Evolutionary conservation across 2,113 vertebrate species (phyloP).

Genomic region (Corapipo altera): DNA sequence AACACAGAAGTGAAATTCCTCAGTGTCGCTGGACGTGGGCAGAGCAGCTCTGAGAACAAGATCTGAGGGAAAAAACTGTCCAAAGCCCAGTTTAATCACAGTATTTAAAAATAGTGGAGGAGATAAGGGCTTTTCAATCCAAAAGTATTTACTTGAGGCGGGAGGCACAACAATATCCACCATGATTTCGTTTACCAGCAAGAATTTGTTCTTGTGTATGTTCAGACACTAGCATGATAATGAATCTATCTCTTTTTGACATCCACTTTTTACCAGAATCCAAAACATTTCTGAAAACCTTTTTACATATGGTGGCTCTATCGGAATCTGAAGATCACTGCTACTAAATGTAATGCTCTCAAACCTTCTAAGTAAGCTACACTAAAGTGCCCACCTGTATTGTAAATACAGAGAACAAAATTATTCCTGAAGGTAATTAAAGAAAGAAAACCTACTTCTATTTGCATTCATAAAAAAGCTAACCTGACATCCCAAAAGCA

Average conservation of each 20-base stretch:
- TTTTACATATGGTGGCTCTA: neutral
- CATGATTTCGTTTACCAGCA: neutral
- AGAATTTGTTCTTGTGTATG: neutral
- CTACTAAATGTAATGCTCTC: neutral
- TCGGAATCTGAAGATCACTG: neutral
- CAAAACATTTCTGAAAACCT: neutral
- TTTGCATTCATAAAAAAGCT: slow-evolving; percentile 51
- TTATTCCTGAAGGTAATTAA: slow-evolving; percentile 32
- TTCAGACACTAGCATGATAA: neutral
- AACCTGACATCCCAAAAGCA: slow-evolving; percentile 44
- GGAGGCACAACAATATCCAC: neutral
- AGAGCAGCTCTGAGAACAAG: neutral
- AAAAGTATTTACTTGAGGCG: neutral
- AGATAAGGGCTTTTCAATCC: neutral
- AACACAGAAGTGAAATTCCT: neutral
- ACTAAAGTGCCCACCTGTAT: neutral
- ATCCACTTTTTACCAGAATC: neutral
- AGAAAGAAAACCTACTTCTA: neutral
- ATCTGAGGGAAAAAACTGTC: neutral
- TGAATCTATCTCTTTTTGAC: neutral
- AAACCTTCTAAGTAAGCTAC: neutral
- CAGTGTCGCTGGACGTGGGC: neutral
- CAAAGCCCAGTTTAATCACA: neutral
- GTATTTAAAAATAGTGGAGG: neutral
- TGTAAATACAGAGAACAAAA: neutral